Evolutionary conservation across 2,113 vertebrate species (phyloP).

Genomic region (Varanus salvator): DNA sequence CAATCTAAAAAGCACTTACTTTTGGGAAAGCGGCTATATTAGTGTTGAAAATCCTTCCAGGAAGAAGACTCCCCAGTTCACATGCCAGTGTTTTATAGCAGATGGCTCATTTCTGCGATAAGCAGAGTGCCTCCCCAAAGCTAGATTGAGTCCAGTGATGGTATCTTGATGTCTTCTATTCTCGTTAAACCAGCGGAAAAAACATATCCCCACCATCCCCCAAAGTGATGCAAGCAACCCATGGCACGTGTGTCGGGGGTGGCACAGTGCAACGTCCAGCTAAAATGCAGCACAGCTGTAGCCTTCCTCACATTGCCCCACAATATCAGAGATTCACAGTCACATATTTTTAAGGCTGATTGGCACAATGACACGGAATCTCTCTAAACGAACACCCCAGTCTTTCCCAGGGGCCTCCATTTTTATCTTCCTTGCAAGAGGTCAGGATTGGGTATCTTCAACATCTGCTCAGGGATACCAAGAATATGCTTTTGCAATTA

Average conservation of each 20-base stretch:
- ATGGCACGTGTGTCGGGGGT: no score
- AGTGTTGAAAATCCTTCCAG: not conserved
- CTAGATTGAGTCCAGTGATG: not conserved
- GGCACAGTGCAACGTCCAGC: not conserved
- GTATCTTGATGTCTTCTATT: not conserved
- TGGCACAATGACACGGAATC: not conserved
- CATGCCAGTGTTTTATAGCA: slow-evolving; percentile 18
- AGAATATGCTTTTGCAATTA: not conserved
- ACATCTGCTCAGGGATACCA: not conserved
- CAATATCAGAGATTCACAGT: not conserved
- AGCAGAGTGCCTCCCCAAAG: not conserved
- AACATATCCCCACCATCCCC: not conserved
- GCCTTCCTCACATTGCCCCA: not conserved
- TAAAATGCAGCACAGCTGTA: not conserved
- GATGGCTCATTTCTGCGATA: not conserved
- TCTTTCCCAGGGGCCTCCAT: not conserved
- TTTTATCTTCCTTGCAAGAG: not conserved
- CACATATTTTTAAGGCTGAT: not conserved
- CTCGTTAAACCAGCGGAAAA: not conserved
- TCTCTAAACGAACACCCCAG: not conserved
- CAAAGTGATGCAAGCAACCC: not conserved
- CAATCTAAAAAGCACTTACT: not conserved
- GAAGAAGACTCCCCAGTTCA: not conserved
- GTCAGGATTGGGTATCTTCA: not conserved
- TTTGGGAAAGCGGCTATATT: not conserved